phyloP scores from a whole-genome alignment of 2,888 invertebrate species.

The Pristionchus mayeri region DNA sequence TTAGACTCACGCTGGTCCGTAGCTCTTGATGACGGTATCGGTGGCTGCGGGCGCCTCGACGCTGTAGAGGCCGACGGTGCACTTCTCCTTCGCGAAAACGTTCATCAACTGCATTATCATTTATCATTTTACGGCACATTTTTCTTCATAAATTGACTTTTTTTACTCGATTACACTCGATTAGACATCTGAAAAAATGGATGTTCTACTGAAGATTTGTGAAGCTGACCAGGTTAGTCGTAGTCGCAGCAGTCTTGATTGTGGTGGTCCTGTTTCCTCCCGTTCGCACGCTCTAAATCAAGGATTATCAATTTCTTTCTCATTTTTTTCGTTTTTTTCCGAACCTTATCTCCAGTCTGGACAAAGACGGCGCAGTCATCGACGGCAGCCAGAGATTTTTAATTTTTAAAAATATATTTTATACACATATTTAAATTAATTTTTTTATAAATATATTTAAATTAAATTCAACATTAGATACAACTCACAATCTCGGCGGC shows the following conservation, averaged over 20 bases:
- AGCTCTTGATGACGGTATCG: background rate
- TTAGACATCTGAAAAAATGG: too few relatives aligned
- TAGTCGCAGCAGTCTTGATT: background rate
- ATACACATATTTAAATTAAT: too few relatives aligned
- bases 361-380: constrained; percentile 7
- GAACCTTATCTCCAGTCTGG: background rate
- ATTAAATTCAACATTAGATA: too few relatives aligned
- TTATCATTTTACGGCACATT: too few relatives aligned
- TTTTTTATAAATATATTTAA: too few relatives aligned
- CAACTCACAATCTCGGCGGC: background rate
- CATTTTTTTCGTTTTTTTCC: background rate
- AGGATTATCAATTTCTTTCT: background rate
- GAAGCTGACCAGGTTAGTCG: too few relatives aligned
- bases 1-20: too few relatives aligned
- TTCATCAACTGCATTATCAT: background rate
- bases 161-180: too few relatives aligned
- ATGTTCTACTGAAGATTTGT: too few relatives aligned
- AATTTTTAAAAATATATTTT: too few relatives aligned
- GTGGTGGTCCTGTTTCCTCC: background rate
- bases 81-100: background rate
- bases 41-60: background rate
- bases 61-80: background rate
- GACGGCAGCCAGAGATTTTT: background rate
- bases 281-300: background rate
- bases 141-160: too few relatives aligned